Conservation (phyloP, 2,113 vertebrate species). For the Malurus alboscapulatus region DNA sequence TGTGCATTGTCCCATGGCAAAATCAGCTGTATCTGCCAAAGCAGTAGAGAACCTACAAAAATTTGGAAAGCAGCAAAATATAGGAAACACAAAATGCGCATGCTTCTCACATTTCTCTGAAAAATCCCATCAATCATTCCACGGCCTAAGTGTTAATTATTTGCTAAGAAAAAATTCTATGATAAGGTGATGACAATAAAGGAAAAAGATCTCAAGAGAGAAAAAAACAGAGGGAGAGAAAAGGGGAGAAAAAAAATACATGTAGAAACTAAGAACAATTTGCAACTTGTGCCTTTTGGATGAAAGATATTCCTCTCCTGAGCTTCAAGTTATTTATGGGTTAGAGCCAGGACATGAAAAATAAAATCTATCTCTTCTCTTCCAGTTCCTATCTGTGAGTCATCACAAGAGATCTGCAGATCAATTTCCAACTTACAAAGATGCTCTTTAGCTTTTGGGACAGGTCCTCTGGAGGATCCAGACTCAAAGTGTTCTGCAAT, state of each 20-base stretch:
- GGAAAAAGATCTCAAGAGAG: not conserved
- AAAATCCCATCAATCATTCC: not conserved
- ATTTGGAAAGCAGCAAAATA: not conserved
- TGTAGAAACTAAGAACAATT: not conserved
- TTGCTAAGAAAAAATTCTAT: not conserved
- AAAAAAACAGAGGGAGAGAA: too few species aligned
- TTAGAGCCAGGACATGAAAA: not conserved
- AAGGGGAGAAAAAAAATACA: not conserved
- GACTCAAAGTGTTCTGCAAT: not conserved
- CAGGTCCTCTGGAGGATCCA: not conserved
- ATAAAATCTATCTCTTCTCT: not conserved
- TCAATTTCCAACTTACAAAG: not conserved
- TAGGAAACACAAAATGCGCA: not conserved
- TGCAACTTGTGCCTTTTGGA: not conserved
- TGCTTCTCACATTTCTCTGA: not conserved
- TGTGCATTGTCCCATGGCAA: not conserved
- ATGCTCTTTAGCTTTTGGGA: not conserved
- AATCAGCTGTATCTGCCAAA: not conserved
- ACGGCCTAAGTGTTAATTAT: not conserved
- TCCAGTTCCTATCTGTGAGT: not conserved
- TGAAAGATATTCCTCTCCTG: not conserved
- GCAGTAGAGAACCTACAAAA: not conserved
- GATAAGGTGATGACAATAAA: not conserved
- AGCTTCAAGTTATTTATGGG: not conserved
- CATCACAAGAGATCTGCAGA: not conserved